Percentiles rank a stretch among this genome's conserved stretches.
phyloP scores from a whole-genome alignment of 1,140 invertebrate genomes.

The fruit fly (Drosophila melanogaster) region DNA sequence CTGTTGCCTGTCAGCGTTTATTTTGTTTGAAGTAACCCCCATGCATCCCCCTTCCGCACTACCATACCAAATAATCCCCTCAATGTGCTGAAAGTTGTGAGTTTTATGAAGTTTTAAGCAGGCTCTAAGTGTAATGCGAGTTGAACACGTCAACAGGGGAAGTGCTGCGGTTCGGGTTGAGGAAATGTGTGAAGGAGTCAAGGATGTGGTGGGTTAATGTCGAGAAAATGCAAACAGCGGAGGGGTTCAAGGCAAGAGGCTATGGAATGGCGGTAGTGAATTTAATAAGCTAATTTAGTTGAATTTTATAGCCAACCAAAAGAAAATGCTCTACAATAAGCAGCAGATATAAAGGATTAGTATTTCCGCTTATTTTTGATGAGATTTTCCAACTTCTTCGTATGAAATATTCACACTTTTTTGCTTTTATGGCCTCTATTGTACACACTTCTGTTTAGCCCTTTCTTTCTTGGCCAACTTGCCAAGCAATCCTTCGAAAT shows the following conservation, averaged over 20 bases:
- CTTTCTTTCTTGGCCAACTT: not conserved
- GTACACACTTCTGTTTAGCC: not conserved
- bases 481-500: not conserved
- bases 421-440: not conserved
- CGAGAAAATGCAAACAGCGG: too few relatives aligned
- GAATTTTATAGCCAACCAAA: not conserved
- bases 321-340: too few relatives aligned
- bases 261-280: not conserved
- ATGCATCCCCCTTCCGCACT: too few relatives aligned
- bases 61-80: slow-evolving; percentile 5
- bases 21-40: slow-evolving; percentile 31
- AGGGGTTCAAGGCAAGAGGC: too few relatives aligned
- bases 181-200: slow-evolving; percentile 16
- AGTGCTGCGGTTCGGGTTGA: not conserved
- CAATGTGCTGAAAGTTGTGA: slow-evolving; percentile 49
- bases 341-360: not conserved
- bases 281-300: not conserved
- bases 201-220: slow-evolving; percentile 18
- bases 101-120: slow-evolving; percentile 71
- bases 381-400: too few relatives aligned
- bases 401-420: not conserved
- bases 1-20: slow-evolving; percentile 45
- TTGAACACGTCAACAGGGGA: slow-evolving; percentile 40
- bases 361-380: too few relatives aligned
- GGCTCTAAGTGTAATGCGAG: slow-evolving; percentile 52